Evolutionary conservation across 2,113 vertebrate genomes (phyloP).

Genomic region (Leptobrachium ailaonicum): DNA sequence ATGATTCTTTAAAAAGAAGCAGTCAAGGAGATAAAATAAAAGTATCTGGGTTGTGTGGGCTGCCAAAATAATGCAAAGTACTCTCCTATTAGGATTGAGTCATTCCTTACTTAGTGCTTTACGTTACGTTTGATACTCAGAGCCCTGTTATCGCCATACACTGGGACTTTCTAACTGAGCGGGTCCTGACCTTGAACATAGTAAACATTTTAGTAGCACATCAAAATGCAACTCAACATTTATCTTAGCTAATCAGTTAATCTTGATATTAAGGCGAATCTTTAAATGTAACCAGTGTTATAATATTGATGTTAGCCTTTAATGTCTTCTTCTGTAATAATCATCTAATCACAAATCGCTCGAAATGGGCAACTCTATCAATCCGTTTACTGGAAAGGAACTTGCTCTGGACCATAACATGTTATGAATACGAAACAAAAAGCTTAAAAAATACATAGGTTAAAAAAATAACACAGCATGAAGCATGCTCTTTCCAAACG

Average conservation of each 20-base stretch:
- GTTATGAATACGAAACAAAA: no score
- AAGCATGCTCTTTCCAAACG: neutral
- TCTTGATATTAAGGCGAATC: no score
- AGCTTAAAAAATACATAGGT: no score
- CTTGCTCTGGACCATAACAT: no score
- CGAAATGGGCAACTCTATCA: no score
- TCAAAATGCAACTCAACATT: neutral
- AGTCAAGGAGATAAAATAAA: constrained; percentile 14
- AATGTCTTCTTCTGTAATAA: no score
- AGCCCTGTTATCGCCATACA: neutral
- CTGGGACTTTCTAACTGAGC: neutral
- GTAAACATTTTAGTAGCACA: neutral
- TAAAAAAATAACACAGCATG: no score
- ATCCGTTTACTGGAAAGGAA: no score
- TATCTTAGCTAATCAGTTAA: no score
- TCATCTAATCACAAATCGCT: no score
- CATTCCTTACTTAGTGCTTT: constrained; percentile 4
- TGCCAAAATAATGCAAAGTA: constrained; percentile 29
- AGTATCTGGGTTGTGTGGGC: constrained; percentile 29
- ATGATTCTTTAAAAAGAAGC: constrained; percentile 32
- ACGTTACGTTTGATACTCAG: neutral
- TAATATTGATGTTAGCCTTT: no score
- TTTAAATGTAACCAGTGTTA: no score
- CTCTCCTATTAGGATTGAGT: constrained; percentile 22
- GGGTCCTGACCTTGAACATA: neutral